Percentiles rank a stretch among this genome's conserved stretches.
phyloP scores from a whole-genome alignment of 2,888 invertebrate genomes.

The Oscheius sp. region DNA sequence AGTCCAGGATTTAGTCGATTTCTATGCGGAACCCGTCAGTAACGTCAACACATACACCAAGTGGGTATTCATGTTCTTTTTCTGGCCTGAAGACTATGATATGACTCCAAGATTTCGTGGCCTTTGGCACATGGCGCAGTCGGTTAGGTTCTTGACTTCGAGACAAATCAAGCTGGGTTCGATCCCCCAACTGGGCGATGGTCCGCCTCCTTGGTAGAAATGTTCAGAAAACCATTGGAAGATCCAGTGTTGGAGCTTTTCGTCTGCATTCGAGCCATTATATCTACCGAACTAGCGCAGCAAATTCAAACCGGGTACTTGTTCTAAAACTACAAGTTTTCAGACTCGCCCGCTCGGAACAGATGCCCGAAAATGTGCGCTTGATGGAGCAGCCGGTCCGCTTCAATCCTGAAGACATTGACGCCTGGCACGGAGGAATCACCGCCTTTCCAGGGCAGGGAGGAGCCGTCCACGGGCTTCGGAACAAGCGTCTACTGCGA shows the following conservation, averaged over 20 bases:
- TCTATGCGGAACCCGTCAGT: slow-evolving; percentile 65
- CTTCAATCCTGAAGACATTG: slow-evolving; percentile 70
- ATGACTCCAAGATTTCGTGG: too few species aligned
- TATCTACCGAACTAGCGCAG: neutral
- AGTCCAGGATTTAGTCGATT: slow-evolving; percentile 61
- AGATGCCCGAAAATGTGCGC: slow-evolving; percentile 64
- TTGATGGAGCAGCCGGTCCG: slow-evolving; percentile 66
- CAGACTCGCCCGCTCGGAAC: slow-evolving; percentile 58
- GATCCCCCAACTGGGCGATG: too few species aligned
- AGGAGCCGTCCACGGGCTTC: slow-evolving; percentile 64
- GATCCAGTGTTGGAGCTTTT: too few species aligned
- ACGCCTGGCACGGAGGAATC: slow-evolving; percentile 68
- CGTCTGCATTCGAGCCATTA: neutral
- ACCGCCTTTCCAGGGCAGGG: slow-evolving; percentile 71
- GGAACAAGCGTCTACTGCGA: slow-evolving; percentile 67
- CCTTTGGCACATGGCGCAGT: too few species aligned
- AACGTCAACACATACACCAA: slow-evolving; percentile 64
- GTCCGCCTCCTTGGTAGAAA: too few species aligned
- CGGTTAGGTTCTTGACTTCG: too few species aligned
- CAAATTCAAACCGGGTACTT: too few species aligned
- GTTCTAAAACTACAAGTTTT: neutral
- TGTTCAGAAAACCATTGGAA: too few species aligned
- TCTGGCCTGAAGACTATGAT: too few species aligned
- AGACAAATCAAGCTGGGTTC: too few species aligned
- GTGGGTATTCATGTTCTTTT: slow-evolving; percentile 23